Evolutionary conservation across 2,888 invertebrate species (phyloP).

Genomic region (Tridacna crocea): DNA sequence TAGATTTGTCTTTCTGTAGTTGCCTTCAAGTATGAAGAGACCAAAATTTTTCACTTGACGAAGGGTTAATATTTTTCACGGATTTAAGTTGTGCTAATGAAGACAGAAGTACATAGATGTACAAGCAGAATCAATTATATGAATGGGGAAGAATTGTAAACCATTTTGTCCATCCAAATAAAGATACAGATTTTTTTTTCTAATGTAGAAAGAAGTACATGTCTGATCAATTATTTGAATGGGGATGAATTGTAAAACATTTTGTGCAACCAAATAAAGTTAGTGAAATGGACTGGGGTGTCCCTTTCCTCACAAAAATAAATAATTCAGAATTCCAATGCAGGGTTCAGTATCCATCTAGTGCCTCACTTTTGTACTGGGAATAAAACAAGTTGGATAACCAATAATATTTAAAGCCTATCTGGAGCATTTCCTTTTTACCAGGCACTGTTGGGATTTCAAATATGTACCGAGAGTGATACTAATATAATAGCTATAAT

Average conservation of each 20-base stretch:
- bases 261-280: not conserved
- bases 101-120: not conserved
- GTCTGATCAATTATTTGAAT: not conserved
- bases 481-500: not conserved
- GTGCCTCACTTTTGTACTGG: not conserved
- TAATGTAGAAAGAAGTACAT: not conserved
- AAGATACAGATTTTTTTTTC: not conserved
- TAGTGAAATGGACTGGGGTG: not conserved
- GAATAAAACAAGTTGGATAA: slow-evolving; percentile 10
- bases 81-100: not conserved
- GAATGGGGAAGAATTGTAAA: not conserved
- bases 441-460: not conserved
- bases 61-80: too few relatives aligned
- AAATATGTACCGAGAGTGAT: not conserved
- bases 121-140: not conserved
- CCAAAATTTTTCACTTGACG: not conserved
- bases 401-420: slow-evolving; percentile 24
- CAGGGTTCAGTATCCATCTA: slow-evolving; percentile 2
- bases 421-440: not conserved
- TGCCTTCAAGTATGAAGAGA: not conserved
- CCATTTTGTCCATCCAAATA: not conserved
- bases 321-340: slow-evolving; percentile 16
- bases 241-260: not conserved
- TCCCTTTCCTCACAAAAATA: not conserved
- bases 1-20: not conserved